phyloP scores from a whole-genome alignment of 1,140 invertebrate species.

The Arion vulgaris region DNA sequence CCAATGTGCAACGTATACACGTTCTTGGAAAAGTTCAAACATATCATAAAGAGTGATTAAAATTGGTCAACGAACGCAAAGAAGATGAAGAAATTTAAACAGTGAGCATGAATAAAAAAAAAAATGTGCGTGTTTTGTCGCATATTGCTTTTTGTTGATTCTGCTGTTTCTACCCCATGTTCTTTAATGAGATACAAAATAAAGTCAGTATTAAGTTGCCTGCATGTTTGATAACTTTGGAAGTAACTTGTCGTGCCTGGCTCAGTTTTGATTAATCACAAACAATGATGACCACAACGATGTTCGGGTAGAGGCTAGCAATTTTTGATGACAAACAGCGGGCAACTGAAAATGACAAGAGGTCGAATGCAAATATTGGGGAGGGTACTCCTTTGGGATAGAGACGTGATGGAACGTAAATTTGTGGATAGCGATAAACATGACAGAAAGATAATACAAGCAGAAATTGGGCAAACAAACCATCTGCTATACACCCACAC shows the following conservation, averaged over 20 bases:
- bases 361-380: constrained; percentile 14
- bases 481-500: not conserved
- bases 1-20: no score
- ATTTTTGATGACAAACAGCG: not conserved
- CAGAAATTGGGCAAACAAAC: constrained; percentile 4
- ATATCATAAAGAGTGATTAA: no score
- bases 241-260: not conserved
- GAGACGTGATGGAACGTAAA: not conserved
- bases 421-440: not conserved
- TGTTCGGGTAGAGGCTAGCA: not conserved
- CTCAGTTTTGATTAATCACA: not conserved
- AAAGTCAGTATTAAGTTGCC: no score
- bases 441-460: not conserved
- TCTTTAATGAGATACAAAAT: no score
- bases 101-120: no score
- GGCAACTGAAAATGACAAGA: constrained; percentile 10
- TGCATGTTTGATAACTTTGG: not conserved
- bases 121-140: no score
- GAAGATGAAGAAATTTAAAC: no score
- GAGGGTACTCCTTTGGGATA: not conserved
- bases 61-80: no score
- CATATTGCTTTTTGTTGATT: no score
- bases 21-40: no score
- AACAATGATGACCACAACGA: not conserved
- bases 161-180: no score